A percentile compares a stretch with the other conserved stretches of the same genome.
Conservation (phyloP, 2,797 vertebrate species). For the Alcedo atthis region DNA sequence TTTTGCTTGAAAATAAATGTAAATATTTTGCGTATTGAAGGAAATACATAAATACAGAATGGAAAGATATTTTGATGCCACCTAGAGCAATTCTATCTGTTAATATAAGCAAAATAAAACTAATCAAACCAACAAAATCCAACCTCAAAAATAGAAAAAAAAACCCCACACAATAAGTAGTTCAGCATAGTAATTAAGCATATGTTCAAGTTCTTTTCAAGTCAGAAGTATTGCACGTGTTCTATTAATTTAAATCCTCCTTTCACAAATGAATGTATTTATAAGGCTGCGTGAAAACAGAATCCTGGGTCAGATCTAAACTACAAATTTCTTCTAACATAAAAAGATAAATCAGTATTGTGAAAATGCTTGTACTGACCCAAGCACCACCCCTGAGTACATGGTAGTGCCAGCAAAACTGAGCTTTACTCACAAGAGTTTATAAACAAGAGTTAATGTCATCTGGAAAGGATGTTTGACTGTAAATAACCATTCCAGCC, state of each 20-base stretch:
- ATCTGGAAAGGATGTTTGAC: background rate
- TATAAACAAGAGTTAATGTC: rapidly evolving
- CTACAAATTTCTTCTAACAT: background rate
- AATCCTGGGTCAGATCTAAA: background rate
- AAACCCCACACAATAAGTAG: background rate
- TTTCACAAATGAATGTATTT: background rate
- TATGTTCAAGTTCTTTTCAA: background rate
- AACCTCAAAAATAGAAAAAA: too few relatives aligned
- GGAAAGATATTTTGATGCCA: background rate
- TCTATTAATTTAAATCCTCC: background rate
- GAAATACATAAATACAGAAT: background rate
- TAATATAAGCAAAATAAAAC: background rate
- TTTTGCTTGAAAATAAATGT: background rate
- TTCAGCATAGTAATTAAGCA: background rate
- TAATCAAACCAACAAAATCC: background rate
- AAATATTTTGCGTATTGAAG: background rate
- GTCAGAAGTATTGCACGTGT: background rate
- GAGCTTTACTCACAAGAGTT: rapidly evolving
- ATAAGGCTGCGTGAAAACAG: background rate
- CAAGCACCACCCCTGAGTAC: background rate
- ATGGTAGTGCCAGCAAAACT: background rate
- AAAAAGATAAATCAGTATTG: background rate
- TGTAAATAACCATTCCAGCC: background rate
- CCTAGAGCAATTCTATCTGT: background rate
- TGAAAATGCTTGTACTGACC: background rate